Percentiles rank a stretch among this genome's conserved stretches.
phyloP scores from a whole-genome alignment of 1,140 invertebrate genomes.

The Drosophila suzukii region DNA sequence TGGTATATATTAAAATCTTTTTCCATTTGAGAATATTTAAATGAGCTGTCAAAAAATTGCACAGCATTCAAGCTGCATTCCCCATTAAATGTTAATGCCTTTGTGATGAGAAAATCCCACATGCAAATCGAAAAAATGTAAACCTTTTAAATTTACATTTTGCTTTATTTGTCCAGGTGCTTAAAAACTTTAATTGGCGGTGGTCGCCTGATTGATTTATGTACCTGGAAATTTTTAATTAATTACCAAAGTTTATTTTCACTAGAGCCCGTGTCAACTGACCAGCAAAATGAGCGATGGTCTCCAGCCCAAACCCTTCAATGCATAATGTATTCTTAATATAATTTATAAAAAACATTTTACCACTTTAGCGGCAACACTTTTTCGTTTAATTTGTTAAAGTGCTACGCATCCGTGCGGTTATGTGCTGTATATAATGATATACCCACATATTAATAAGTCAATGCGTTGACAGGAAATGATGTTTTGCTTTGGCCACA shows the following conservation, averaged over 20 bases:
- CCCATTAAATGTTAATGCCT: not conserved
- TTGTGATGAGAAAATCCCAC: too few relatives aligned
- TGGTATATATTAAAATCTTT: too few relatives aligned
- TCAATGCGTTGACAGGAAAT: constrained; percentile 62
- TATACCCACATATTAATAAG: constrained; percentile 64
- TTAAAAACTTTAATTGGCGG: constrained; percentile 59
- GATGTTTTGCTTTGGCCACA: constrained; percentile 46
- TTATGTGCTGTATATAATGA: constrained; percentile 19
- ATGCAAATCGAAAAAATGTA: not conserved
- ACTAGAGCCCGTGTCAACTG: constrained; percentile 49
- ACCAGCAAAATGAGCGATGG: constrained; percentile 69
- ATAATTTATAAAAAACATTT: constrained; percentile 80
- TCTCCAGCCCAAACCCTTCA: constrained; percentile 18
- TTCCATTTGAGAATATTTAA: too few relatives aligned
- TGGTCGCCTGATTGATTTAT: constrained; percentile 70
- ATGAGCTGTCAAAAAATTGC: too few relatives aligned
- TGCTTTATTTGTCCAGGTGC: constrained; percentile 21
- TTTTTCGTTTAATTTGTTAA: constrained; percentile 58
- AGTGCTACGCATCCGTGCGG: constrained; percentile 41
- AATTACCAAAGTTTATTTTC: constrained; percentile 79
- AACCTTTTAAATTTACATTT: not conserved
- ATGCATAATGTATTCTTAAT: constrained; percentile 64
- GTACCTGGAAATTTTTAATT: constrained; percentile 73
- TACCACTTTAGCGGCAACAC: constrained; percentile 32
- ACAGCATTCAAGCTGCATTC: not conserved